These are phyloP conservation scores for Leptura quadrifasciata DNA, from an alignment of 2,888 invertebrate genomes.

Conservation along the genomic window DNA sequence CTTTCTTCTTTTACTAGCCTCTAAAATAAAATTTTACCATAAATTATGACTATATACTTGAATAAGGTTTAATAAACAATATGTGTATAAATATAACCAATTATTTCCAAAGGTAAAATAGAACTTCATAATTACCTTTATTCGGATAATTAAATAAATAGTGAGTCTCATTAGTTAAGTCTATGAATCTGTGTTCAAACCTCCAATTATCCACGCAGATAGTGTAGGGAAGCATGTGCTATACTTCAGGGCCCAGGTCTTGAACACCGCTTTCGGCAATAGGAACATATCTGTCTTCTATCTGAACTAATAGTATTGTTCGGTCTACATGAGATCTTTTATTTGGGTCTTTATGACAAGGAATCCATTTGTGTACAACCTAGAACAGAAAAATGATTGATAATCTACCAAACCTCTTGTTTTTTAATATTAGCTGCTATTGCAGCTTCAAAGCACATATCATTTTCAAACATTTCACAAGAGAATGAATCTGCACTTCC, in stretches of 20 bases:
- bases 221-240: conserved; percentile 49
- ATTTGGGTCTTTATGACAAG: conserved; percentile 91
- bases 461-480: too few relatives aligned
- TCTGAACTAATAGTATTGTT: conserved; percentile 92
- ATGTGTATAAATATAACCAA: conserved; percentile 2
- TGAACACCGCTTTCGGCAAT: conserved; percentile 93
- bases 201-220: conserved; percentile 12
- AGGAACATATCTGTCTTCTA: conserved; percentile 94
- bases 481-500: too few relatives aligned
- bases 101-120: conserved; percentile 18
- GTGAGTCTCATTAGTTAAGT: conserved; percentile 35
- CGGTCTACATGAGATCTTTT: conserved; percentile 94
- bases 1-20: background rate
- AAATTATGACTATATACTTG: conserved; percentile 7
- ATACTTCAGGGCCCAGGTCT: conserved; percentile 81
- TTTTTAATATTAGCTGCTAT: too few relatives aligned
- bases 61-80: conserved; percentile 12
- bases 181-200: conserved; percentile 29
- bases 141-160: conserved; percentile 30
- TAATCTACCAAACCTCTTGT: too few relatives aligned
- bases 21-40: background rate
- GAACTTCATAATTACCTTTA: conserved; percentile 25
- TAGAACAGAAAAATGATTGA: conserved; percentile 67
- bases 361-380: conserved; percentile 96
- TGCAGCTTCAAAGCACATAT: too few relatives aligned